A percentile compares a stretch with the other conserved stretches of the same genome.
These are phyloP conservation scores for Hedya salicella DNA, from an alignment of 2,888 invertebrate species.

Conservation along the genomic window DNA sequence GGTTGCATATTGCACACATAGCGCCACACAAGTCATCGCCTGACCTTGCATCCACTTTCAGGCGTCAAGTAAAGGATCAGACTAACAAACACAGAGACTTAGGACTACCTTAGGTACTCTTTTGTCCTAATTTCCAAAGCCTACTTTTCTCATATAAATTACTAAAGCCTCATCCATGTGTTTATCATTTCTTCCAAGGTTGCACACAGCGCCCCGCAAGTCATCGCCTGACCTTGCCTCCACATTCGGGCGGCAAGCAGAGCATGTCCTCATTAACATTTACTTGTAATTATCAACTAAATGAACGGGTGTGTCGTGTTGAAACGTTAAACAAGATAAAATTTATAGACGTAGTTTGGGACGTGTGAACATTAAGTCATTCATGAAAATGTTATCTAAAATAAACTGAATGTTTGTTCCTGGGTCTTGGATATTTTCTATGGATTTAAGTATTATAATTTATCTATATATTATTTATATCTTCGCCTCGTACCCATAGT, in stretches of 20 bases:
- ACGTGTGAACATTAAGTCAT: conserved; percentile 9
- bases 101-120: no score
- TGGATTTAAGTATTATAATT: no score
- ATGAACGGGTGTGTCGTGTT: conserved; percentile 24
- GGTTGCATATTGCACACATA: no score
- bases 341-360: conserved; percentile 15
- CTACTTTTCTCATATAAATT: neutral
- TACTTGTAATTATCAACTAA: conserved; percentile 25
- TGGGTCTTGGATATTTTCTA: no score
- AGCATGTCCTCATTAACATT: conserved; percentile 55
- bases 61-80: no score
- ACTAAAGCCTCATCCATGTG: neutral
- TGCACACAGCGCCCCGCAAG: conserved; percentile 5
- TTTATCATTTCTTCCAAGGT: conserved; percentile 11
- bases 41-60: no score
- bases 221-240: conserved; percentile 58
- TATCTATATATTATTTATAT: no score
- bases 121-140: no score
- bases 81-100: no score
- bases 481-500: no score
- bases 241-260: conserved; percentile 58
- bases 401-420: no score
- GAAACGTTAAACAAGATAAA: conserved; percentile 26
- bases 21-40: no score
- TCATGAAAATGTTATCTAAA: neutral